Evolutionary conservation across 2,113 vertebrate genomes (phyloP).

Genomic region (Saccopteryx leptura): DNA sequence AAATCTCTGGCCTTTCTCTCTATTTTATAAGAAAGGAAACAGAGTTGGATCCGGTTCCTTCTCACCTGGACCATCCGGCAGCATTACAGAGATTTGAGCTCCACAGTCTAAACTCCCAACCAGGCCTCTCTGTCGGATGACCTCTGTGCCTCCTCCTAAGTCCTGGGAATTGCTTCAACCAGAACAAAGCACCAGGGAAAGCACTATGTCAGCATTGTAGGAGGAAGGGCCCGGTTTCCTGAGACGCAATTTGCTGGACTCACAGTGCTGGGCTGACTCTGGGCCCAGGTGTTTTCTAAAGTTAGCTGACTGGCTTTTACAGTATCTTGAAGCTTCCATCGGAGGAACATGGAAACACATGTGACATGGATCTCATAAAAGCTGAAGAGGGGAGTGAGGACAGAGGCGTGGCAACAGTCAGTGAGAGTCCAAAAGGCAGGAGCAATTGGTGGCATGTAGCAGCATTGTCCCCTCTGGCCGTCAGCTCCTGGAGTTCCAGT

Average conservation of each 20-base stretch:
- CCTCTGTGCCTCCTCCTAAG: neutral
- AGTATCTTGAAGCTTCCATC: neutral
- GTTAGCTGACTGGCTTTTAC: neutral
- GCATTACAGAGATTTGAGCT: neutral
- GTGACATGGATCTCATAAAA: neutral
- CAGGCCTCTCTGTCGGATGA: neutral
- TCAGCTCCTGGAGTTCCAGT: neutral
- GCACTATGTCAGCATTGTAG: neutral
- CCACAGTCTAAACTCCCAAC: neutral
- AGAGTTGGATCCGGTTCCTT: neutral
- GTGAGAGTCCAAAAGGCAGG: neutral
- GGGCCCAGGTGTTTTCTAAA: neutral
- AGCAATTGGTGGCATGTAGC: neutral
- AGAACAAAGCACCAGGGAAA: constrained; percentile 47
- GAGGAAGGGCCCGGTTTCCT: neutral
- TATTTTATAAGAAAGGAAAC: neutral
- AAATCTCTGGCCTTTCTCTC: neutral
- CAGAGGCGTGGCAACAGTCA: neutral
- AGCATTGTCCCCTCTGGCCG: neutral
- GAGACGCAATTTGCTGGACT: neutral
- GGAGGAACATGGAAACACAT: neutral
- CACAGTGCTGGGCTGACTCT: neutral
- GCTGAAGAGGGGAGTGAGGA: neutral
- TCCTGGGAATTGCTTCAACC: neutral
- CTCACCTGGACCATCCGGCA: neutral